These are phyloP conservation scores for Eupelmus urozonus DNA, from an alignment of 2,888 invertebrate species.

Conservation along the genomic window DNA sequence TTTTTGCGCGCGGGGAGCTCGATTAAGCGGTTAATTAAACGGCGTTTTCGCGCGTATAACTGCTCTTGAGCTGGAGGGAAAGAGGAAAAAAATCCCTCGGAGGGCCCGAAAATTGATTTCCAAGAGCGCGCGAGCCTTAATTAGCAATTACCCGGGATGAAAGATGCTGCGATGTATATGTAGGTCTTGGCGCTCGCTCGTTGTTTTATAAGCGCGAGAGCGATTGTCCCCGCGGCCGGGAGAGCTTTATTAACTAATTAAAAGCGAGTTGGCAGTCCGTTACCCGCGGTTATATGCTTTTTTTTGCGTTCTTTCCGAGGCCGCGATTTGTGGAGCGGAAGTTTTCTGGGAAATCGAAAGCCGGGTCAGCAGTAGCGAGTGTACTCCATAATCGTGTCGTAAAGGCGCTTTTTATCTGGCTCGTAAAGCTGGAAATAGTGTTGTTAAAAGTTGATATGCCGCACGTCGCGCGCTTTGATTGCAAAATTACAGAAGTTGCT, in stretches of 20 bases:
- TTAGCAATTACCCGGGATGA: slow-evolving; percentile 17
- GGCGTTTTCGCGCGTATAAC: slow-evolving; percentile 7
- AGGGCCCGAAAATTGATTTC: slow-evolving; percentile 18
- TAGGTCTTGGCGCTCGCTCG: background rate
- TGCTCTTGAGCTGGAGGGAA: background rate
- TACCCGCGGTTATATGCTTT: no score
- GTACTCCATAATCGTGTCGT: slow-evolving; percentile 15
- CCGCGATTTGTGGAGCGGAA: slow-evolving; percentile 16
- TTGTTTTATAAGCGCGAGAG: background rate
- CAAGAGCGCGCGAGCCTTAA: slow-evolving; percentile 1
- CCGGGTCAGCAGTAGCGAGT: background rate
- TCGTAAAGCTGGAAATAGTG: slow-evolving; percentile 23
- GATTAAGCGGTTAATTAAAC: slow-evolving; percentile 38
- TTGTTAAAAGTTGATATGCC: slow-evolving; percentile 39
- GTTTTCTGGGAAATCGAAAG: slow-evolving; percentile 32
- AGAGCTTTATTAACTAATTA: slow-evolving; percentile 31
- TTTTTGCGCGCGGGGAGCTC: background rate
- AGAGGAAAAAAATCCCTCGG: no score
- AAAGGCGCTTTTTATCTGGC: slow-evolving; percentile 35
- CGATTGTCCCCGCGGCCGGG: background rate
- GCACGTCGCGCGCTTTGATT: background rate
- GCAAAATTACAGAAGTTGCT: background rate
- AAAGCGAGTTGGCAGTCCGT: no score
- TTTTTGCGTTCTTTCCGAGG: background rate
- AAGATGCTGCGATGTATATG: background rate